Evolutionary conservation across 1,140 invertebrate genomes (phyloP), one percentile per base, ranked within the genome.

Genomic region (Drosophila pseudoananassae): DNA sequence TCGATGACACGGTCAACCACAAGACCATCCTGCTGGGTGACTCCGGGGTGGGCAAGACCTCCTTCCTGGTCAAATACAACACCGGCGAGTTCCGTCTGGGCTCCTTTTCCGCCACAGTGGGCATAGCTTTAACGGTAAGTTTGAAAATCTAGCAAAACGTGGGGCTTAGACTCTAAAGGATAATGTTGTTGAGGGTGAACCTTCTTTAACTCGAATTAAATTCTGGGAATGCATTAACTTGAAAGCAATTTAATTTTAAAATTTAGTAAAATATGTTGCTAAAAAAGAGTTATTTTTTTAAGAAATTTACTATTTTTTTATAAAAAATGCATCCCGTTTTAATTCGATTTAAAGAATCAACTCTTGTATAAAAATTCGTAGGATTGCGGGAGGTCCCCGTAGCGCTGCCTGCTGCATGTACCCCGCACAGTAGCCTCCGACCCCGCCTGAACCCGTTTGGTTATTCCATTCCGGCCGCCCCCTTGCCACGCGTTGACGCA

Each of bases 11-110:
- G 15, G 76, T 92, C 38, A 85, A 90, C 70, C 91, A 92, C 57
- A 92, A 92, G 74, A 90, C 85, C 53, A 92, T 92, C 68, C 70
- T 92, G 23, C 71, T 99, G 57, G 98, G 98, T 17, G 97, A 98
- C 92, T 98, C 97, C 12, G 97, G 97, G 29, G 97, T 98, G 47
- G 97, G 97, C 52, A 98, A 98, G 93, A 98, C 97, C 0, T 98
- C 97, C 84, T 97, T 98, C 84, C 92, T 98, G 20, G 98, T 97
- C 92, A 98, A 98, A 89, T 99, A 99, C 91, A 99, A 98, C 15
- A 98, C 99, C 93, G 97, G 96, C 61, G 94, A 94, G 25, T 99
- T 99, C 92, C 96, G 97, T 87, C 94, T 96, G 25, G 96, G 97
- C 92, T 99, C 99, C 92, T 97, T 98, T 65, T 98, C 98, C 2